Evolutionary conservation across 1,140 invertebrate species (phyloP).

Genomic region (Pomphorhynchus laevis): DNA sequence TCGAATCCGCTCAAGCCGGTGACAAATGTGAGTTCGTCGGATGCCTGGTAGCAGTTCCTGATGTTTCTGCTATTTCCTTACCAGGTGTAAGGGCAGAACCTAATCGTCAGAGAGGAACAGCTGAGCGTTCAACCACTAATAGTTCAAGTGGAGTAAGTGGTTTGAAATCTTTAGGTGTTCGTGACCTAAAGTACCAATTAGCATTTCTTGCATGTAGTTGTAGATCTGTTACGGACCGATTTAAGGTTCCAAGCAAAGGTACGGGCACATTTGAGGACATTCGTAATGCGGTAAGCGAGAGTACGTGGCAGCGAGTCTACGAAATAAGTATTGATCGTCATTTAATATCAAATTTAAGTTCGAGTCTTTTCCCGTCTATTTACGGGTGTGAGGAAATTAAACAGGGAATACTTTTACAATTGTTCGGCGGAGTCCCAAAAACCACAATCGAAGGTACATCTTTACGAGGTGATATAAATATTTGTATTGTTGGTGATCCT

Average conservation of each 20-base stretch:
- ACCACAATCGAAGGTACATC: constrained; percentile 45
- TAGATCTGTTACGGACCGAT: constrained; percentile 42
- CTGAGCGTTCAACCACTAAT: constrained; percentile 29
- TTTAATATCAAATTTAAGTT: constrained; percentile 55
- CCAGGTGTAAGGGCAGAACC: constrained; percentile 46
- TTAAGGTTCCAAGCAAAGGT: constrained; percentile 16
- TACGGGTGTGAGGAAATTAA: constrained; percentile 95
- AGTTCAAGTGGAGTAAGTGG: constrained; percentile 53
- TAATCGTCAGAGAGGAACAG: too few species aligned
- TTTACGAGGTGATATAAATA: constrained; percentile 74
- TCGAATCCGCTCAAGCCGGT: constrained; percentile 66
- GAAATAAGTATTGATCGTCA: constrained; percentile 76
- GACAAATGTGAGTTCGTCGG: constrained; percentile 71
- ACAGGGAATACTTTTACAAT: constrained; percentile 55
- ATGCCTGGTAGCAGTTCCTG: constrained; percentile 78
- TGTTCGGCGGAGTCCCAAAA: constrained; percentile 86
- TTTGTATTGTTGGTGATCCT: constrained; percentile 88
- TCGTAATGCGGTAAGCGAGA: constrained; percentile 71
- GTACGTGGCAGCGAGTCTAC: constrained; percentile 74
- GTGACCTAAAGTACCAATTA: constrained; percentile 68
- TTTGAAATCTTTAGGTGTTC: constrained; percentile 57
- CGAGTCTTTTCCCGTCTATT: constrained; percentile 69
- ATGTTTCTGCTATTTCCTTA: constrained; percentile 45
- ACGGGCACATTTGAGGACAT: constrained; percentile 25
- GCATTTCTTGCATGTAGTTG: constrained; percentile 70